Evolutionary conservation across 2,888 invertebrate genomes (phyloP).

Genomic region (Apocheima hispidaria): DNA sequence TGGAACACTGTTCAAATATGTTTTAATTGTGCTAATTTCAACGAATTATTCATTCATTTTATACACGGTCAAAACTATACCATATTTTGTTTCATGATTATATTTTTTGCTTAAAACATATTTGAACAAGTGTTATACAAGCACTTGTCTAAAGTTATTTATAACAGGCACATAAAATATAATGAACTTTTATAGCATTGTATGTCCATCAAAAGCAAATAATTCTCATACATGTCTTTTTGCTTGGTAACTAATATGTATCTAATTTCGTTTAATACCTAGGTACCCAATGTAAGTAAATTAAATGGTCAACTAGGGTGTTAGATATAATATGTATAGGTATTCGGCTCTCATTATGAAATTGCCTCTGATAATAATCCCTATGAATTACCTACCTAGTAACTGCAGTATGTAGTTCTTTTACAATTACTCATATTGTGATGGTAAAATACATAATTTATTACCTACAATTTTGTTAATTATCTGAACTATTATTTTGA

Average conservation of each 20-base stretch:
- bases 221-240: neutral
- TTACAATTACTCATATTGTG: too few species aligned
- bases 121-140: conserved; percentile 54
- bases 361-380: neutral
- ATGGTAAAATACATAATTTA: too few species aligned
- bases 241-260: neutral
- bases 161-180: conserved; percentile 1
- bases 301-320: neutral
- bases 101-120: conserved; percentile 47
- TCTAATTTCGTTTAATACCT: neutral
- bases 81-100: neutral
- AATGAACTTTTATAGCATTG: neutral
- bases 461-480: too few species aligned
- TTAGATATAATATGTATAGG: neutral
- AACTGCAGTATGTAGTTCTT: neutral
- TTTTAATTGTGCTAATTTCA: conserved; percentile 15
- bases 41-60: neutral
- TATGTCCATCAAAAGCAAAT: neutral
- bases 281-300: too few species aligned
- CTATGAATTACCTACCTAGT: neutral
- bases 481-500: too few species aligned
- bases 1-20: conserved; percentile 36
- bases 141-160: conserved; percentile 12
- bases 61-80: neutral
- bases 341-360: neutral